Base-by-base conservation (phyloP, 2,797 vertebrate genomes). In the Triplophysa bombifrons region DNA sequence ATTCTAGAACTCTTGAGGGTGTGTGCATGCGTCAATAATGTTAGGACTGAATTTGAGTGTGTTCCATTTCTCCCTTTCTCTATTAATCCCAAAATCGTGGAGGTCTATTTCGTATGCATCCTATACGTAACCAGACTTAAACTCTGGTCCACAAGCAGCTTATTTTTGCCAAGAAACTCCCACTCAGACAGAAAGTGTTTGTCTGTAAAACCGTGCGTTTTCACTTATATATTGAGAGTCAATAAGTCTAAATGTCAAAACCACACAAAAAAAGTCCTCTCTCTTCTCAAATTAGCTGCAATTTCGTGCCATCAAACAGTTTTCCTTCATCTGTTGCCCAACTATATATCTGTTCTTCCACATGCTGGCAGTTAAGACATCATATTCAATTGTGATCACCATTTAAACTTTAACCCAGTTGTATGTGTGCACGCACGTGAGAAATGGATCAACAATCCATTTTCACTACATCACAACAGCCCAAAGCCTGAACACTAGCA, bases 401-500 rank as follows among this genome's bases (percentile, higher is more conserved):
- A 76, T 17, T 13, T 81, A 80, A 73, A 77, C 63, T 19, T 51
- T 82, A 74, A 60, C 56, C 58, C 67, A 11, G 2, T 55, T 51
- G 77, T 68, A 82, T 80, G 74, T 76, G 67, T 74, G 75, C 81
- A 78, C 13, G 63, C 44, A 38, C 20, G 34, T 72, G 72, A 44
- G 44, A 61, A 68, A 22, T 12, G n/a, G 50, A 66, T 71, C n/a
- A 30, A 22, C 22, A 22, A 22, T 22, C 22, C 22, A 22, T 22
- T 22, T 22, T 22, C 22, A 22, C 20, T 20, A 48, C 68, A 66
- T 64, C 56, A 80, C 82, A 84, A 84, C 61, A 70, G 77, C 86
- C 86, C 87, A 87, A 34, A 80, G 78, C 80, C 53, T 83, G 86
- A 87, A 91, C 82, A 89, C 86, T 85, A 87, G 83, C 88, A 80